Evolutionary conservation across 2,113 vertebrate species (phyloP).

Genomic region (Eolophus roseicapilla): DNA sequence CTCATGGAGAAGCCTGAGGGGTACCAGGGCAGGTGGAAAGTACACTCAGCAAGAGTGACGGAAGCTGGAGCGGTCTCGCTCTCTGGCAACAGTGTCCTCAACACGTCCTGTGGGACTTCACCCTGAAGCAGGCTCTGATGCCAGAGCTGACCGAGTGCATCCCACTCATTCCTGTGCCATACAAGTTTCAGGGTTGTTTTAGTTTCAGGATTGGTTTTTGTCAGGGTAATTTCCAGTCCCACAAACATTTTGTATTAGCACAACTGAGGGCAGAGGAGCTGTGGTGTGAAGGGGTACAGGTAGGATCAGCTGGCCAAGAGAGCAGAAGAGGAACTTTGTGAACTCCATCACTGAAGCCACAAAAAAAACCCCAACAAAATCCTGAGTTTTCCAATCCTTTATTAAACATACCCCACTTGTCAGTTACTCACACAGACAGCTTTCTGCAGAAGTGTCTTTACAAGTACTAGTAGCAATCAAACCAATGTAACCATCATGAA

Average conservation of each 20-base stretch:
- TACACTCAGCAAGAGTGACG: not conserved
- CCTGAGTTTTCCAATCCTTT: not conserved
- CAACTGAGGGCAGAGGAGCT: not conserved
- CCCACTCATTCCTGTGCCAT: accelerated
- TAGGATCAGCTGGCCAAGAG: not conserved
- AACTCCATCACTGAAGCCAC: not conserved
- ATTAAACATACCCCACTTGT: not conserved
- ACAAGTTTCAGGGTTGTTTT: not conserved
- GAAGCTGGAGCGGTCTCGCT: not conserved
- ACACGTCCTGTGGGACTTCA: not conserved
- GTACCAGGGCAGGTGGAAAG: not conserved
- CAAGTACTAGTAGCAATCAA: not conserved
- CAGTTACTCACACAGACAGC: not conserved
- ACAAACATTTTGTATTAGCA: not conserved
- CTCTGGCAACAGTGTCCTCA: not conserved
- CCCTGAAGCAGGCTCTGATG: not conserved
- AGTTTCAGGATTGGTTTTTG: not conserved
- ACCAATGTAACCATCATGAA: not conserved
- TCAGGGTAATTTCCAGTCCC: not conserved
- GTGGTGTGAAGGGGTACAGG: not conserved
- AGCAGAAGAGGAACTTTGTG: not conserved
- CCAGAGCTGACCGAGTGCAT: not conserved
- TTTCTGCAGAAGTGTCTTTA: not conserved
- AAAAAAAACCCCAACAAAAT: accelerated
- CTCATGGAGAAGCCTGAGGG: not conserved